phyloP scores from a whole-genome alignment of 2,797 vertebrate genomes.

The Schizopygopsis pylzovi region DNA sequence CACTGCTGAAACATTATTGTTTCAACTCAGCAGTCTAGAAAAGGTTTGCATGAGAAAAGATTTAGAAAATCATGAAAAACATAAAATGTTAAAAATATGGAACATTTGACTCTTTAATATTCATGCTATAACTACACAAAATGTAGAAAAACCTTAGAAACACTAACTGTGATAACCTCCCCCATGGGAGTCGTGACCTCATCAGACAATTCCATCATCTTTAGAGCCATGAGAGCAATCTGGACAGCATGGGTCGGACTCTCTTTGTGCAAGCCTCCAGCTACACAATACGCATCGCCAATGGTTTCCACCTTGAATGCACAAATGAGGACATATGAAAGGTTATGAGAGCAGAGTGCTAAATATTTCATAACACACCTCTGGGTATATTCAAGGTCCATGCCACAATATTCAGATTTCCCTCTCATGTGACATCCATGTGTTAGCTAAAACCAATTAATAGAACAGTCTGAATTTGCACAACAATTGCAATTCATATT shows the following conservation, averaged over 20 bases:
- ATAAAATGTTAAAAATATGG: background rate
- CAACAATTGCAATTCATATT: background rate
- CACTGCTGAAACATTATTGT: background rate
- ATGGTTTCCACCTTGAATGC: slow-evolving; percentile 94
- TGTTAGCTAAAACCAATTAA: background rate
- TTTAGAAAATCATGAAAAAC: background rate
- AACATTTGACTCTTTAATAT: background rate
- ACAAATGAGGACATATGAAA: slow-evolving; percentile 29
- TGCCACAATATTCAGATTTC: background rate
- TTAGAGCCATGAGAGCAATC: slow-evolving; percentile 95
- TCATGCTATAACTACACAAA: slow-evolving; percentile 2
- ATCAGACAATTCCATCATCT: slow-evolving; percentile 97
- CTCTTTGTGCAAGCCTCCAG: slow-evolving; percentile 94
- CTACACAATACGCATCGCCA: slow-evolving; percentile 97
- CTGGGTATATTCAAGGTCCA: slow-evolving; percentile 21
- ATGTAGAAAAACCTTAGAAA: slow-evolving; percentile 18
- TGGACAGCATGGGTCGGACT: slow-evolving; percentile 92
- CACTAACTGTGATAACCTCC: slow-evolving; percentile 91
- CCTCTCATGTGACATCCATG: slow-evolving; percentile 17
- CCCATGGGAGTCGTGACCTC: slow-evolving; percentile 95
- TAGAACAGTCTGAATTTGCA: background rate
- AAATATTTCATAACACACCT: slow-evolving; percentile 51
- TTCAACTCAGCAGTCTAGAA: background rate
- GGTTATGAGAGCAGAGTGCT: slow-evolving; percentile 32
- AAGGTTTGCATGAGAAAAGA: background rate